Percentiles rank a stretch among this genome's conserved stretches.
Conservation (phyloP, 2,888 invertebrate species). For the Hipparchia semele region DNA sequence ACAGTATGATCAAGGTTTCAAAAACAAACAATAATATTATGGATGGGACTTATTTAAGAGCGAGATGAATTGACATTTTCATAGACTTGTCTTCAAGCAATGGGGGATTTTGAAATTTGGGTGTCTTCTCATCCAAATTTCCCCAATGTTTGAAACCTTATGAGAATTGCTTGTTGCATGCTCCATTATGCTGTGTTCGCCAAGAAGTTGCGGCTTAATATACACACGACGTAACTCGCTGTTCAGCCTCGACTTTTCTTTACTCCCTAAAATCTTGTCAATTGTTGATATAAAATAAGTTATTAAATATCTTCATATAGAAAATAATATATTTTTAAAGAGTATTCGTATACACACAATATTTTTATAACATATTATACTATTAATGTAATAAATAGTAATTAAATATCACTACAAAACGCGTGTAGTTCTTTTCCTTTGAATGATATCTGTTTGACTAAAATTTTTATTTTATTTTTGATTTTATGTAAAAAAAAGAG, state of each 20-base stretch:
- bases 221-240: constrained; percentile 4
- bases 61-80: too few relatives aligned
- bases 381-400: neutral
- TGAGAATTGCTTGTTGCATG: too few relatives aligned
- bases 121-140: too few relatives aligned
- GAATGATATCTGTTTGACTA: neutral
- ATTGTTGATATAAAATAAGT: constrained; percentile 31
- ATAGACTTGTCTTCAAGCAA: too few relatives aligned
- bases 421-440: constrained; percentile 3
- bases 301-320: constrained; percentile 15
- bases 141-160: too few relatives aligned
- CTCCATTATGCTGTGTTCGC: too few relatives aligned
- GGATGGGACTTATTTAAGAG: too few relatives aligned
- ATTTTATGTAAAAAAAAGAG: neutral
- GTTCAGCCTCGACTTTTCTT: constrained; percentile 34
- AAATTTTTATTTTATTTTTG: neutral
- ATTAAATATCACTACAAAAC: constrained; percentile 15
- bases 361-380: neutral
- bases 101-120: too few relatives aligned
- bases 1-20: too few relatives aligned
- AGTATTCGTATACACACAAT: constrained; percentile 8
- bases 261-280: constrained; percentile 42
- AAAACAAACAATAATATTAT: too few relatives aligned
- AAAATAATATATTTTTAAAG: constrained; percentile 14
- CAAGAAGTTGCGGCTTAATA: too few relatives aligned